Percentiles rank a stretch among this genome's conserved stretches.
Conservation (phyloP, 2,797 vertebrate genomes). For the Spinus pinus region DNA sequence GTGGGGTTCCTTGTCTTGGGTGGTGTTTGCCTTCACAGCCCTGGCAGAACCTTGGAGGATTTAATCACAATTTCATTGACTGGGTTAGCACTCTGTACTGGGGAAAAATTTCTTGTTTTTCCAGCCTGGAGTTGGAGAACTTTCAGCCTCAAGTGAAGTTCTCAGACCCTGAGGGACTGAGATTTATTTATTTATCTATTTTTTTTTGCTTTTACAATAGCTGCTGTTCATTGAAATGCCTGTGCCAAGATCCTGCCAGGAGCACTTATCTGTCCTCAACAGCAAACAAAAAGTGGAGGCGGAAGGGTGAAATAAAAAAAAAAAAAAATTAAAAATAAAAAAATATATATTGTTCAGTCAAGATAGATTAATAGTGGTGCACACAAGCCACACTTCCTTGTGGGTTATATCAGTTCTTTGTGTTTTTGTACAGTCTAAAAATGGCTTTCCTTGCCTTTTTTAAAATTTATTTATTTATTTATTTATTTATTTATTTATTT, state of each 20-base stretch:
- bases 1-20: too few species aligned
- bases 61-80: neutral
- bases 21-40: neutral
- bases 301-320: neutral
- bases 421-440: conserved; percentile 12
- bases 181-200: neutral
- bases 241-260: neutral
- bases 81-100: neutral
- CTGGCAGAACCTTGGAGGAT: neutral
- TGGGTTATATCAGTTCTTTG: conserved; percentile 33
- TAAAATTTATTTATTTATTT: neutral
- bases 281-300: conserved; percentile 24
- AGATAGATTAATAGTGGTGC: conserved; percentile 12
- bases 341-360: neutral
- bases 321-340: neutral
- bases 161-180: neutral
- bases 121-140: neutral
- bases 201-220: neutral
- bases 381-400: conserved; percentile 10
- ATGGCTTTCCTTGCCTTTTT: conserved; percentile 5
- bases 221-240: neutral
- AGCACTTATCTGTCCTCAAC: conserved; percentile 24
- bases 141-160: neutral
- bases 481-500: too few species aligned
- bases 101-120: neutral